These are phyloP conservation scores for Cataglyphis rosenhaueri DNA, from an alignment of 2,888 invertebrate species.

Conservation along the genomic window DNA sequence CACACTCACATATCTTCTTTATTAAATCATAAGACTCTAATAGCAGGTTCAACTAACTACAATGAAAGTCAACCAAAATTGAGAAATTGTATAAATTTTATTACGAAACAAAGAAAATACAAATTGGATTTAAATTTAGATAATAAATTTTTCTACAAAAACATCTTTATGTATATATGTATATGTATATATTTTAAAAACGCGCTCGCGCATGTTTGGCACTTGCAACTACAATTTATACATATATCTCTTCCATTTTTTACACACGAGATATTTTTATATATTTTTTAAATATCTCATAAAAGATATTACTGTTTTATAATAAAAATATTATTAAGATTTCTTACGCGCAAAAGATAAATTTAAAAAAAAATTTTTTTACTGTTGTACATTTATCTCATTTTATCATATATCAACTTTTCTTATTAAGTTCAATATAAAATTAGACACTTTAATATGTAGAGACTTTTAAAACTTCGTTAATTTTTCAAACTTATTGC, in stretches of 20 bases:
- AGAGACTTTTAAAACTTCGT: neutral
- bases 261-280: neutral
- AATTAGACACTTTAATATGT: neutral
- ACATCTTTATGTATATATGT: neutral
- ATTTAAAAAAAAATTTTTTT: neutral
- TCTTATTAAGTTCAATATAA: neutral
- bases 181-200: slow-evolving; percentile 6
- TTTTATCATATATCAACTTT: neutral
- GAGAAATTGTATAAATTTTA: slow-evolving; percentile 68
- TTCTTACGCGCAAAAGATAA: neutral
- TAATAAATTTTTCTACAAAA: slow-evolving; percentile 24
- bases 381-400: neutral
- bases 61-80: slow-evolving; percentile 77
- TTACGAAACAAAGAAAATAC: slow-evolving; percentile 69
- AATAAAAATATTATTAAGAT: slow-evolving; percentile 13
- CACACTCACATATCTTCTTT: neutral
- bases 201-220: slow-evolving; percentile 6
- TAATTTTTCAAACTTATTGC: neutral
- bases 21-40: slow-evolving; percentile 48
- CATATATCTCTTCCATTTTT: neutral
- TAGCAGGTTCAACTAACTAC: slow-evolving; percentile 78
- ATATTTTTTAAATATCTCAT: neutral
- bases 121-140: slow-evolving; percentile 32
- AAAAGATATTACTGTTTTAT: neutral
- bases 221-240: neutral